Evolutionary conservation across 2,888 invertebrate species (phyloP).

Genomic region (Mythimna vitellina): DNA sequence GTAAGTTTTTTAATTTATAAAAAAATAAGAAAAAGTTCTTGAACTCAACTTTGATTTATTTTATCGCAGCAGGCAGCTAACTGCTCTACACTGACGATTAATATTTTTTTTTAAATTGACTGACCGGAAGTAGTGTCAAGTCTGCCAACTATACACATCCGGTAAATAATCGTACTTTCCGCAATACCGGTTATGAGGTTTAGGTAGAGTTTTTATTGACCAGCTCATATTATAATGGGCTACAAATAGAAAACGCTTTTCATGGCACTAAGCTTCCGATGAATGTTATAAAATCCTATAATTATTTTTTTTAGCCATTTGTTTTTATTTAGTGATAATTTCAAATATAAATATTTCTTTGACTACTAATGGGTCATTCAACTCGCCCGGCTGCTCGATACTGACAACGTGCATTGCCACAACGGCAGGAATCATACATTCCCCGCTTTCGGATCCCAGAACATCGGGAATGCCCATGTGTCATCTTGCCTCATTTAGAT

Average conservation of each 20-base stretch:
- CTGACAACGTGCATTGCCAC: slow-evolving; percentile 42
- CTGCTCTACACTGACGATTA: background rate
- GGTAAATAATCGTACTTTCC: slow-evolving; percentile 39
- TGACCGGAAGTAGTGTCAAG: slow-evolving; percentile 47
- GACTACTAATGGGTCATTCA: slow-evolving; percentile 37
- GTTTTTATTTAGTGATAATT: background rate
- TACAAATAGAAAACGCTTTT: background rate
- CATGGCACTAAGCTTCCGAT: background rate
- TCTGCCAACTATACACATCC: slow-evolving; percentile 42
- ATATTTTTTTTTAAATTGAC: slow-evolving; percentile 3
- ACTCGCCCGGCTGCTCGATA: slow-evolving; percentile 16
- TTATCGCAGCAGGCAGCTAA: background rate
- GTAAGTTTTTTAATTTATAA: background rate
- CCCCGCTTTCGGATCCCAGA: slow-evolving; percentile 5
- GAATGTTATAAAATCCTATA: slow-evolving; percentile 17
- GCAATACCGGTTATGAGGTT: slow-evolving; percentile 42
- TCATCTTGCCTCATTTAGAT: background rate
- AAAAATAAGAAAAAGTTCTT: background rate
- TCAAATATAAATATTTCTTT: slow-evolving; percentile 1
- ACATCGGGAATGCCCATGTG: background rate
- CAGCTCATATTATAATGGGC: background rate
- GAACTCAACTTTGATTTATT: background rate
- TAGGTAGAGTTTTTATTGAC: slow-evolving; percentile 11
- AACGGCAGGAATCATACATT: slow-evolving; percentile 20
- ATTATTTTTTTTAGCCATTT: slow-evolving; percentile 3